Conservation (phyloP, 2,888 invertebrate genomes). For the Tetramorium bicarinatum region DNA sequence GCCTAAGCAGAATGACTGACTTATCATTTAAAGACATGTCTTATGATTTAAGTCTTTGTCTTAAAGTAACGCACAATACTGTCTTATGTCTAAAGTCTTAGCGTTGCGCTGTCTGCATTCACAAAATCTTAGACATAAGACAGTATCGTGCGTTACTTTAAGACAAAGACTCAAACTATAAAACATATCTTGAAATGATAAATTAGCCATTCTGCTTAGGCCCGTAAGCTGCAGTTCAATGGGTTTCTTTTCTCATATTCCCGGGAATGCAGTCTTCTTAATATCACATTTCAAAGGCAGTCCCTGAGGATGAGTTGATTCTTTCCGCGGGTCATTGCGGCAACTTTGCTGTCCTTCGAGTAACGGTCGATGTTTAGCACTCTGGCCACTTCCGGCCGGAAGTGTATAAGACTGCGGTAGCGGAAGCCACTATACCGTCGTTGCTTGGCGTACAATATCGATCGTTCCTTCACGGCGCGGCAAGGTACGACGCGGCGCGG, state of each 20-base stretch:
- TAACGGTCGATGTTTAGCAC: slow-evolving; percentile 45
- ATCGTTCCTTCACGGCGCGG: slow-evolving; percentile 27
- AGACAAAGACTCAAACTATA: too few relatives aligned
- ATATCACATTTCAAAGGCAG: background rate
- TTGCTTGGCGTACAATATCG: slow-evolving; percentile 59
- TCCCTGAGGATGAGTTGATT: background rate
- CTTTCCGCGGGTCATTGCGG: background rate
- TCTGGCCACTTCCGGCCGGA: slow-evolving; percentile 71
- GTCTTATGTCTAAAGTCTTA: too few relatives aligned
- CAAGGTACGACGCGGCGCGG: slow-evolving; percentile 11
- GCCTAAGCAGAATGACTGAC: too few relatives aligned
- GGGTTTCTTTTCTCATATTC: background rate
- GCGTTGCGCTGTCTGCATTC: too few relatives aligned
- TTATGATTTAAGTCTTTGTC: too few relatives aligned
- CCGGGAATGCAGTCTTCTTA: background rate
- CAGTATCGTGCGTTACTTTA: too few relatives aligned
- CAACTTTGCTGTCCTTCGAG: background rate
- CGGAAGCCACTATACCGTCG: slow-evolving; percentile 52
- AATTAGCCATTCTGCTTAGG: too few relatives aligned
- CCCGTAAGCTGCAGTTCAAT: background rate
- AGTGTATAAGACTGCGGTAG: slow-evolving; percentile 65
- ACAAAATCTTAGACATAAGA: too few relatives aligned
- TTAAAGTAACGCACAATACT: too few relatives aligned
- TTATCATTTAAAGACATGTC: too few relatives aligned
- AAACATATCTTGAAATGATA: too few relatives aligned